Conservation (phyloP, 2,797 vertebrate genomes). For the Vireo griseus region DNA sequence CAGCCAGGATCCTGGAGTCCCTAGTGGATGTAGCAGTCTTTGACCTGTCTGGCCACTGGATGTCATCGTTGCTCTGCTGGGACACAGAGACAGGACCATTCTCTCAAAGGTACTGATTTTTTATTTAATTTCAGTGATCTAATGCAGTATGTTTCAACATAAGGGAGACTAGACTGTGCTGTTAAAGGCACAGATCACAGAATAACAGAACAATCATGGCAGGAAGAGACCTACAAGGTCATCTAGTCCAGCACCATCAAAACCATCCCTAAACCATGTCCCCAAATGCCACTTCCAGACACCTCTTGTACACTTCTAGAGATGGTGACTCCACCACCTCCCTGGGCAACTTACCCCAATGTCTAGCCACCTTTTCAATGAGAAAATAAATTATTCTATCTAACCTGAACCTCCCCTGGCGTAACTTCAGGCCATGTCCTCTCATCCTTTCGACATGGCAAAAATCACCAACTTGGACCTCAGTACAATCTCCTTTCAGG, state of each 20-base stretch:
- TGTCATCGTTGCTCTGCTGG: slow-evolving; percentile 26
- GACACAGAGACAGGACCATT: not conserved
- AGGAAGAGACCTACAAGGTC: not conserved
- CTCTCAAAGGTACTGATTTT: not conserved
- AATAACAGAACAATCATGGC: accelerated
- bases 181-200: not conserved
- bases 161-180: not conserved
- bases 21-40: not conserved
- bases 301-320: not conserved
- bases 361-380: not conserved
- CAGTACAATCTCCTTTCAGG: not conserved
- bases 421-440: not conserved
- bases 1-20: not conserved
- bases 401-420: not conserved
- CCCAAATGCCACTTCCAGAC: not conserved
- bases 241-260: not conserved
- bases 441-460: not conserved
- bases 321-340: not conserved
- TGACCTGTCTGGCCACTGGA: slow-evolving; percentile 58
- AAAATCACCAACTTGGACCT: not conserved
- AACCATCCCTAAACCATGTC: not conserved
- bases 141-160: not conserved
- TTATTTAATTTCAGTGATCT: not conserved
- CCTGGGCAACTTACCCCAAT: not conserved
- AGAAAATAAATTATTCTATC: not conserved